A percentile compares a stretch with the other conserved stretches of the same genome.
phyloP scores from a whole-genome alignment of 2,888 invertebrate genomes.

The Euclidia mi region DNA sequence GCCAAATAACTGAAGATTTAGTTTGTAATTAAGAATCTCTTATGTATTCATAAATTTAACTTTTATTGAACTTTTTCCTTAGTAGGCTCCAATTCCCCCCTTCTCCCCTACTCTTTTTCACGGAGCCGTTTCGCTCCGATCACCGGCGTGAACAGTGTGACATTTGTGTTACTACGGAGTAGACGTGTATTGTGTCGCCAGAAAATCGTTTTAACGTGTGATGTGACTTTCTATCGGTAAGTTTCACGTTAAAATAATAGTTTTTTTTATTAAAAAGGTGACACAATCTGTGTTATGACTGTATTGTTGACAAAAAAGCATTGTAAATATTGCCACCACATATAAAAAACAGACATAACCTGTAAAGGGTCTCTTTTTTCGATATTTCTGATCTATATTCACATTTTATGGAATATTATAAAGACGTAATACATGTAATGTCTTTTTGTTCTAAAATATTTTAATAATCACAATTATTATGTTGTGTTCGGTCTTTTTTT shows the following conservation, averaged over 20 bases:
- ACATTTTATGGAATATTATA: too few relatives aligned
- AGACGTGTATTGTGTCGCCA: slow-evolving; percentile 6
- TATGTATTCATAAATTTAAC: too few relatives aligned
- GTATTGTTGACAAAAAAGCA: slow-evolving; percentile 24
- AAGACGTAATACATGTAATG: background rate
- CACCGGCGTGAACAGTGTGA: too few relatives aligned
- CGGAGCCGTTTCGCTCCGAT: slow-evolving; percentile 6
- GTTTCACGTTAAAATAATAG: too few relatives aligned
- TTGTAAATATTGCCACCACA: slow-evolving; percentile 20
- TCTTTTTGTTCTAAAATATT: slow-evolving; percentile 2
- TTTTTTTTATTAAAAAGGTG: slow-evolving; percentile 2
- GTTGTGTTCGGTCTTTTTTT: slow-evolving; percentile 2
- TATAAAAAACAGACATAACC: slow-evolving; percentile 12
- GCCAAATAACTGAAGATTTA: too few relatives aligned
- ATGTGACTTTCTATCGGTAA: too few relatives aligned
- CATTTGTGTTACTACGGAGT: slow-evolving; percentile 6
- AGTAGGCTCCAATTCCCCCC: too few relatives aligned
- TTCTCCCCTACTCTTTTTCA: slow-evolving; percentile 7
- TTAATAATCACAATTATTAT: background rate
- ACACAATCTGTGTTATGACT: slow-evolving; percentile 6
- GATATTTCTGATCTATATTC: slow-evolving; percentile 4
- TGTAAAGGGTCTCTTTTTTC: background rate
- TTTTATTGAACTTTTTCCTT: too few relatives aligned
- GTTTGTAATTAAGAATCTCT: too few relatives aligned
- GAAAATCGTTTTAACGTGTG: slow-evolving; percentile 1